A percentile compares a stretch with the other conserved stretches of the same genome.
Conservation (phyloP, 2,113 vertebrate species). For the Hippocampus mohnikei region DNA sequence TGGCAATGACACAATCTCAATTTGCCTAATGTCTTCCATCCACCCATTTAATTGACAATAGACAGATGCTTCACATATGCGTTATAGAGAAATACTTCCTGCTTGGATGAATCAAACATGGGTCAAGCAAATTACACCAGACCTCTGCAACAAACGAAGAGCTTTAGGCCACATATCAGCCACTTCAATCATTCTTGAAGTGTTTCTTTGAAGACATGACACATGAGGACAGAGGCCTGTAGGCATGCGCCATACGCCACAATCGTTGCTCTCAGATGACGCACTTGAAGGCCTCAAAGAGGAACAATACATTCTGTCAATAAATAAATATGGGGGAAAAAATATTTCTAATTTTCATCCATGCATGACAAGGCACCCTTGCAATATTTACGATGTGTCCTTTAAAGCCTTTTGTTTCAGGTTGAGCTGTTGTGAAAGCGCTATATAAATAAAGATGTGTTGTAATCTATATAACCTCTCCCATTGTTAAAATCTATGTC, state of each 20-base stretch:
- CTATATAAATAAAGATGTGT: too few species aligned
- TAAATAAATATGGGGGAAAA: too few species aligned
- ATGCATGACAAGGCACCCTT: too few species aligned
- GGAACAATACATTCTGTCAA: background rate
- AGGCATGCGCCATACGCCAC: background rate
- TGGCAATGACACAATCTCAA: background rate
- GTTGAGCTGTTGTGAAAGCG: too few species aligned
- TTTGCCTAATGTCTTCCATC: conserved; percentile 7
- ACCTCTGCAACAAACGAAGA: background rate
- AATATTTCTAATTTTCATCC: too few species aligned
- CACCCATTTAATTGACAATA: background rate
- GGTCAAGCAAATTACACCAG: background rate
- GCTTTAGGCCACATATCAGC: background rate
- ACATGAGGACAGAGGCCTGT: background rate
- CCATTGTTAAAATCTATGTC: conserved; percentile 9
- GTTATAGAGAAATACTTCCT: background rate
- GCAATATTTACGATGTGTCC: too few species aligned
- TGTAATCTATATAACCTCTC: too few species aligned
- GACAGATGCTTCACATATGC: background rate
- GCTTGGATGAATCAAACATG: background rate
- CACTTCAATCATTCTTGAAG: background rate
- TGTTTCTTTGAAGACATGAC: background rate
- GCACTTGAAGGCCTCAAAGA: background rate
- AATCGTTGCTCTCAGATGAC: background rate
- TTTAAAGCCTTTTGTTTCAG: too few species aligned